These are phyloP conservation scores for Cheilosia impressa DNA, from an alignment of 2,888 invertebrate species.

Conservation along the genomic window DNA sequence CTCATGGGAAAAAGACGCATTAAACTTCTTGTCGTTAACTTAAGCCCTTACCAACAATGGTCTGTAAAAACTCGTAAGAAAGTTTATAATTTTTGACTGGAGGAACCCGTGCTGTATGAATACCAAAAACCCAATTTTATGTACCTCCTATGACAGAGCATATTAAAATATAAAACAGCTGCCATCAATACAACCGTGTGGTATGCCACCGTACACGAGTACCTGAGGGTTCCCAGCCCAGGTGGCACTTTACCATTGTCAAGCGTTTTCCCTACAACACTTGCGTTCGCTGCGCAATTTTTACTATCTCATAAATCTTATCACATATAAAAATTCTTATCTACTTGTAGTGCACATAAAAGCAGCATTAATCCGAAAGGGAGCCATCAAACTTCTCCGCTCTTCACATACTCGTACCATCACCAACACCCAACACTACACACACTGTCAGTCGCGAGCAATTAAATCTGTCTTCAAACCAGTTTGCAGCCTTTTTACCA, in stretches of 20 bases:
- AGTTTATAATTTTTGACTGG: no score
- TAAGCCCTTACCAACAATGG: no score
- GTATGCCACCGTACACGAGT: neutral
- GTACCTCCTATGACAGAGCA: neutral
- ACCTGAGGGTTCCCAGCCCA: slow-evolving; percentile 45
- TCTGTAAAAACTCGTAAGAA: no score
- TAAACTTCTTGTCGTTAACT: no score
- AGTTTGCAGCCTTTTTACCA: slow-evolving; percentile 42
- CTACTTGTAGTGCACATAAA: slow-evolving; percentile 28
- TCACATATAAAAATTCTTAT: slow-evolving; percentile 26
- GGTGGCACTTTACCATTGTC: slow-evolving; percentile 42
- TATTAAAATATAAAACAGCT: neutral
- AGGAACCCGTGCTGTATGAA: no score
- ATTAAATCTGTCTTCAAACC: slow-evolving; percentile 65
- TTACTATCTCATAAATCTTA: slow-evolving; percentile 60
- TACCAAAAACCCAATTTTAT: no score
- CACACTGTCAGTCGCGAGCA: slow-evolving; percentile 26
- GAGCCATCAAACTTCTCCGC: neutral
- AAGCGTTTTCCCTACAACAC: slow-evolving; percentile 38
- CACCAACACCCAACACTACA: no score
- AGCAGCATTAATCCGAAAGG: slow-evolving; percentile 24
- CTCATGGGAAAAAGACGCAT: no score
- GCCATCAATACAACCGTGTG: neutral
- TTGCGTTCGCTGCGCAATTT: slow-evolving; percentile 40
- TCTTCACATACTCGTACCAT: no score